These are phyloP conservation scores for Leucoraja ocellata DNA, from an alignment of 2,797 vertebrate species.

Conservation along the genomic window DNA sequence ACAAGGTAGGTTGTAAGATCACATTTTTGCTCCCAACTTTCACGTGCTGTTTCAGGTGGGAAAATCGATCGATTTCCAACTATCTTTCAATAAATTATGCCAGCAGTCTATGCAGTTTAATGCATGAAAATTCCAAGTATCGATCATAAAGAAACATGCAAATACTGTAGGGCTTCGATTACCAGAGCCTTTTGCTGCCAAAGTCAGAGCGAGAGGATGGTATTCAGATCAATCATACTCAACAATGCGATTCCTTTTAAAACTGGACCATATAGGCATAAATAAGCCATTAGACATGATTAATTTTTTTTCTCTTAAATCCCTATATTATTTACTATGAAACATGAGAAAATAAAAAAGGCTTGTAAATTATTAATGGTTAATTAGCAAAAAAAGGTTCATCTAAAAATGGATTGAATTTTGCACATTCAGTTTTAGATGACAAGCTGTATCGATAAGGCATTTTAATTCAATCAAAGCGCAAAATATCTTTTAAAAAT, in stretches of 20 bases:
- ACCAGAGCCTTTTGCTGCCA: not conserved
- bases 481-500: constrained; percentile 5
- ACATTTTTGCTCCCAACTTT: not conserved
- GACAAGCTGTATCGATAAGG: not conserved
- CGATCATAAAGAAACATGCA: not conserved
- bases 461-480: not conserved
- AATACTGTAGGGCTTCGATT: not conserved
- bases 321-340: not conserved
- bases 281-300: not conserved
- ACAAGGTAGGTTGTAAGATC: no score
- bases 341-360: constrained; percentile 12
- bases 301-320: not conserved
- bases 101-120: not conserved
- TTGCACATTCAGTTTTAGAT: not conserved
- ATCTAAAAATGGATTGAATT: not conserved
- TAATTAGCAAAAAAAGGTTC: not conserved
- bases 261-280: not conserved
- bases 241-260: not conserved
- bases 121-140: not conserved
- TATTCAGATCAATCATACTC: not conserved
- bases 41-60: not conserved
- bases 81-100: not conserved
- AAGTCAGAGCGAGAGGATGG: not conserved
- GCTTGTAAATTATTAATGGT: constrained; percentile 4
- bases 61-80: not conserved